Percentiles rank a stretch among this genome's conserved stretches.
Conservation (phyloP, 2,113 vertebrate species). For the Callorhinus ursinus region DNA sequence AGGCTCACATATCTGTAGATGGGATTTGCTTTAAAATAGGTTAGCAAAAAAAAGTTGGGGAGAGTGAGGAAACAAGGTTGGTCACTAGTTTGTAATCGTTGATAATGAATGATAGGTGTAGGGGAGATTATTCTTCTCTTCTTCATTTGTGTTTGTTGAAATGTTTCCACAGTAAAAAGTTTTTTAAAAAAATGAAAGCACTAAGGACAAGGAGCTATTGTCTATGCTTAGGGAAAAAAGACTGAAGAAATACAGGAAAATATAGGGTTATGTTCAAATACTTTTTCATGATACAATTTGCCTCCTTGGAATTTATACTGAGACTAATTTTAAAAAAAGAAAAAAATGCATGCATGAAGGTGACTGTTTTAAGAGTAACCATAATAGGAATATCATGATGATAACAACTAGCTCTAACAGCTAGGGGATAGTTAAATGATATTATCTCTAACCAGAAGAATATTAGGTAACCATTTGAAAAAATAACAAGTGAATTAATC, state of each 20-base stretch:
- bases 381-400: neutral
- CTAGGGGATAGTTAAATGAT: neutral
- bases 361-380: neutral
- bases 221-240: neutral
- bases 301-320: neutral
- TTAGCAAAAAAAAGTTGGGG: neutral
- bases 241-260: neutral
- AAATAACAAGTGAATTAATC: neutral
- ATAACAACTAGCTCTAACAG: neutral
- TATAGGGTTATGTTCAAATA: neutral
- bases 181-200: neutral
- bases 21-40: conserved; percentile 36
- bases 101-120: neutral
- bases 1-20: neutral
- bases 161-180: conserved; percentile 1
- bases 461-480: conserved; percentile 19
- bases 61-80: neutral
- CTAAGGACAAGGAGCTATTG: neutral
- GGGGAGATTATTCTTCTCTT: neutral
- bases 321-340: neutral
- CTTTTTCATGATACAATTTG: conserved; percentile 1
- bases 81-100: neutral
- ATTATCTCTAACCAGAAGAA: conserved; percentile 7
- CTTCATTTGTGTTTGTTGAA: conserved; percentile 15
- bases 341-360: neutral